Conservation (phyloP, 1,140 invertebrate genomes). For the Cardiocondyla obscurior region DNA sequence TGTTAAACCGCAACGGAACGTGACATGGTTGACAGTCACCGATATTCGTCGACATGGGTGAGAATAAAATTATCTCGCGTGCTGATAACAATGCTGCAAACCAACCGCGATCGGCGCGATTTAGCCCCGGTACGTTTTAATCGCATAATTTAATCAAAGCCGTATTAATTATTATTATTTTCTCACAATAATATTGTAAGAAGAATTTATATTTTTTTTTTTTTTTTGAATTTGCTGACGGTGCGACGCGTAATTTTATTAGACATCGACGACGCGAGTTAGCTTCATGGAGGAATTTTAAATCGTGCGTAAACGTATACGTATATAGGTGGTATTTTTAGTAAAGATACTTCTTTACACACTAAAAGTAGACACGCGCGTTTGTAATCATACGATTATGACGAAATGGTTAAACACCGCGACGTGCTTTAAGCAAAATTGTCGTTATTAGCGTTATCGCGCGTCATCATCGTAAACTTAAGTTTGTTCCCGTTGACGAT, state of each 20-base stretch:
- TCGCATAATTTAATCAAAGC: slow-evolving; percentile 9
- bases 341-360: too few species aligned
- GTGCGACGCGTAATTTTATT: not conserved
- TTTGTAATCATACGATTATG: not conserved
- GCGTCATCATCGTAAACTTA: not conserved
- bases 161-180: too few species aligned
- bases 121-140: not conserved
- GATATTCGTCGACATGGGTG: not conserved
- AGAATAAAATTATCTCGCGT: not conserved
- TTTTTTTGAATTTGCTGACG: not conserved
- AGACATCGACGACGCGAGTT: not conserved
- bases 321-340: not conserved
- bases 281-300: too few species aligned
- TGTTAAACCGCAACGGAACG: not conserved
- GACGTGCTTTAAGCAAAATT: not conserved
- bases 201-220: not conserved
- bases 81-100: not conserved
- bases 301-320: too few species aligned
- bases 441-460: not conserved
- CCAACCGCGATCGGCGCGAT: not conserved
- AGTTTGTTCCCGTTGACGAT: not conserved
- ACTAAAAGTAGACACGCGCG: not conserved
- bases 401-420: not conserved
- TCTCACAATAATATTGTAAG: too few species aligned
- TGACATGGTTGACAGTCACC: not conserved